Conservation (phyloP, 2,888 invertebrate genomes). For the Agrochola lota region DNA sequence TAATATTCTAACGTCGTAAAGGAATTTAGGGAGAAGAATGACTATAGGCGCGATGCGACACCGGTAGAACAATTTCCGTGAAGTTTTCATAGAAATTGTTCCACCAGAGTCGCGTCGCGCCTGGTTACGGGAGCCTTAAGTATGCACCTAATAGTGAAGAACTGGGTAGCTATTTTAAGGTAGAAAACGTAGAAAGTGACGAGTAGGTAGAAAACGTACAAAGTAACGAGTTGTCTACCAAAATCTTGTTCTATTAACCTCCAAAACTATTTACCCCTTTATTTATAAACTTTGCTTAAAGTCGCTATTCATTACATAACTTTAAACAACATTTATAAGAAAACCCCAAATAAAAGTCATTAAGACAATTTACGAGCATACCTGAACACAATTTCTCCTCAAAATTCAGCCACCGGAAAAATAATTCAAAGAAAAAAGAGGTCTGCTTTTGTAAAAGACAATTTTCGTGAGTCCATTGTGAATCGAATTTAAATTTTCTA, state of each 20-base stretch:
- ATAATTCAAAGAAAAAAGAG: conserved; percentile 33
- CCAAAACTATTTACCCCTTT: neutral
- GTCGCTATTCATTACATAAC: neutral
- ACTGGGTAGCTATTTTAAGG: too few relatives aligned
- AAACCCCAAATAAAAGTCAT: neutral
- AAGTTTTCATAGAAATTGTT: too few relatives aligned
- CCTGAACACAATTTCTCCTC: conserved; percentile 19
- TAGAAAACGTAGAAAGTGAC: neutral
- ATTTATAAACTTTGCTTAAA: neutral
- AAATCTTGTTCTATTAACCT: neutral
- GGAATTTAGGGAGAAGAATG: neutral
- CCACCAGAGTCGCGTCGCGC: too few relatives aligned
- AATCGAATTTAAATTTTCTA: conserved; percentile 80
- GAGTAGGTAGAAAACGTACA: neutral
- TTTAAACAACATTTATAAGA: neutral
- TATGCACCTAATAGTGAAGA: too few relatives aligned
- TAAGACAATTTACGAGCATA: conserved; percentile 2
- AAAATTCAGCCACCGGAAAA: conserved; percentile 30
- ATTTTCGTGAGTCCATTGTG: conserved; percentile 73
- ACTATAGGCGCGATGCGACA: neutral
- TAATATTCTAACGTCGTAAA: neutral
- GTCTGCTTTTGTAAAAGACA: conserved; percentile 67
- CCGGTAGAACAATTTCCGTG: too few relatives aligned
- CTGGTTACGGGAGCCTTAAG: too few relatives aligned
- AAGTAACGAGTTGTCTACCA: neutral